Evolutionary conservation across 2,113 vertebrate species (phyloP).

Genomic region (Mohoua ochrocephala): DNA sequence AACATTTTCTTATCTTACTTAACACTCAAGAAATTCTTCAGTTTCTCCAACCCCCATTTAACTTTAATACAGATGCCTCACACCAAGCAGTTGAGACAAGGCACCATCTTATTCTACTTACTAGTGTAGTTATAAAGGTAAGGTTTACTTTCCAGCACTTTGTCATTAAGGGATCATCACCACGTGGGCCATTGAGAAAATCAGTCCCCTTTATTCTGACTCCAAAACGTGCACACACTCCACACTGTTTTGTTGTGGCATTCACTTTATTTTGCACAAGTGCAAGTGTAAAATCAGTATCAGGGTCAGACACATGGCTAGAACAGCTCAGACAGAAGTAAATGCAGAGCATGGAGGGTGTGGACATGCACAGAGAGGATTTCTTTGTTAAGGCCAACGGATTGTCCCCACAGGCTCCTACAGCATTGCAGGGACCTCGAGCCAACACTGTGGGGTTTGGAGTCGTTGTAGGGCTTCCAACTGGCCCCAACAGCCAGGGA

Average conservation of each 20-base stretch:
- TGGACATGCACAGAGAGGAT: fast-evolving
- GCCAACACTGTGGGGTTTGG: background rate
- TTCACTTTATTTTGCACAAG: background rate
- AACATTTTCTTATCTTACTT: background rate
- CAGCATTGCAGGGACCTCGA: background rate
- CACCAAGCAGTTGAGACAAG: background rate
- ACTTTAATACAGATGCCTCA: background rate
- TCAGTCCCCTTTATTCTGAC: background rate
- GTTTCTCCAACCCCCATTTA: background rate
- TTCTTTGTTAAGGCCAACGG: background rate
- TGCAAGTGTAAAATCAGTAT: background rate
- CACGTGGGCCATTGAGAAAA: background rate
- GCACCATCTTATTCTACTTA: background rate
- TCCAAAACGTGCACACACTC: background rate
- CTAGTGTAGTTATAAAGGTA: background rate
- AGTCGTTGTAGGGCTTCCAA: background rate
- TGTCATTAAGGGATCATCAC: background rate
- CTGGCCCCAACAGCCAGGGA: background rate
- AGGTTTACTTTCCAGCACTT: background rate
- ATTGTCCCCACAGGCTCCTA: fast-evolving
- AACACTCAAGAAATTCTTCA: background rate
- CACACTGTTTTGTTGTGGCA: background rate
- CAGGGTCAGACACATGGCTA: background rate
- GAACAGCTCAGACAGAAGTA: background rate
- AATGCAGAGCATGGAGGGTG: background rate